phyloP scores from a whole-genome alignment of 2,797 vertebrate genomes.

The Staurois parvus region DNA sequence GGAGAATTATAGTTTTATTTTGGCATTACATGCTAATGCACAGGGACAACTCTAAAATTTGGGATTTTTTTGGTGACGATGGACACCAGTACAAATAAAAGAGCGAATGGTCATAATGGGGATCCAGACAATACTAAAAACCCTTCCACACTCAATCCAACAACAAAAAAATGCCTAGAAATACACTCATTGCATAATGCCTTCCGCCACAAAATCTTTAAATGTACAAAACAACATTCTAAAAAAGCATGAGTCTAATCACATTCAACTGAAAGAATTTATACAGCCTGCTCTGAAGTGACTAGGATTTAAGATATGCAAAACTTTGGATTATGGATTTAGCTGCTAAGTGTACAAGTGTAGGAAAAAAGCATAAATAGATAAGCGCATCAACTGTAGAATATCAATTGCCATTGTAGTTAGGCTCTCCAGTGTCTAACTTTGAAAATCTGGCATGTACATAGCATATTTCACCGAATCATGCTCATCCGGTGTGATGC shows the following conservation, averaged over 20 bases:
- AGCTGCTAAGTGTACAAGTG: conserved; percentile 1
- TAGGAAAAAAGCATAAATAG: background rate
- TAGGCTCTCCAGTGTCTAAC: background rate
- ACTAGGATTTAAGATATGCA: background rate
- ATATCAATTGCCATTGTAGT: conserved; percentile 7
- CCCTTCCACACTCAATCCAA: no score
- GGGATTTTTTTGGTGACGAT: no score
- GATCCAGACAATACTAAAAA: no score
- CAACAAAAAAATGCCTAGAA: no score
- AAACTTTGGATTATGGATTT: background rate
- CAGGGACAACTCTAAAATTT: no score
- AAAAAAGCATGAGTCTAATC: background rate
- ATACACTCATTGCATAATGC: no score
- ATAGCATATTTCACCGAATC: background rate
- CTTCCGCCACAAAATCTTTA: no score
- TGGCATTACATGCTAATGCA: no score
- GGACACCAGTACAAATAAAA: no score
- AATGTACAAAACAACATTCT: background rate
- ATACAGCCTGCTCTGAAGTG: background rate
- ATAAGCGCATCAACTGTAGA: background rate
- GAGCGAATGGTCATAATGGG: no score
- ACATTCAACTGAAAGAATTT: background rate
- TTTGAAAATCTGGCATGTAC: conserved; percentile 16
- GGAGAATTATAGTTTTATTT: no score
- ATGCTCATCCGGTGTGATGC: conserved; percentile 17